These are phyloP conservation scores for Tetraodon nigroviridis DNA, from an alignment of 2,113 vertebrate species.

Conservation along the genomic window DNA sequence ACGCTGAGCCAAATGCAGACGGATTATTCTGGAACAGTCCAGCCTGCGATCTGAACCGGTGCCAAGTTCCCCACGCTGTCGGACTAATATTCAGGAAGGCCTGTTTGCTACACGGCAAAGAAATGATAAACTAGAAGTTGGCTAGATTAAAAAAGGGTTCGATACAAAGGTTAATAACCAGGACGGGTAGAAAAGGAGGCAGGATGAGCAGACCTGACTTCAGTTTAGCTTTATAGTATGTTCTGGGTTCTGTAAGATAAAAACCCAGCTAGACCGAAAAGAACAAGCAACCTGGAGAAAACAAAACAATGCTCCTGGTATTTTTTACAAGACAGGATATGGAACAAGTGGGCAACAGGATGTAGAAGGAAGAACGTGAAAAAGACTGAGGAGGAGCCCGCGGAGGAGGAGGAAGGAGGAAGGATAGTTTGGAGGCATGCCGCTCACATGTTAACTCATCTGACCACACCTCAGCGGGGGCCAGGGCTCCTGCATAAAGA, in stretches of 20 bases:
- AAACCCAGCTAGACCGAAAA: not conserved
- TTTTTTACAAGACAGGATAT: constrained; percentile 25
- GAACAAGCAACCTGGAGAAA: not conserved
- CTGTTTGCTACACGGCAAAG: too few species aligned
- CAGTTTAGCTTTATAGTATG: constrained; percentile 55
- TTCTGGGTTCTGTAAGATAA: constrained; percentile 24
- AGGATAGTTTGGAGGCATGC: too few species aligned
- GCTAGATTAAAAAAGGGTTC: too few species aligned
- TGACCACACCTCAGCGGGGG: constrained; percentile 10
- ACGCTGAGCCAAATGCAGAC: constrained; percentile 53
- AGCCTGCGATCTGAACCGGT: constrained; percentile 18
- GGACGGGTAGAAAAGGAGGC: constrained; percentile 1
- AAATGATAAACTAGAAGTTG: not conserved
- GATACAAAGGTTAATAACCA: not conserved
- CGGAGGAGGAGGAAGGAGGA: too few species aligned
- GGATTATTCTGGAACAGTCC: constrained; percentile 45
- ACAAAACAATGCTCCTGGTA: not conserved
- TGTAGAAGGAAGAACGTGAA: constrained; percentile 46
- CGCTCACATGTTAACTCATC: constrained; percentile 3
- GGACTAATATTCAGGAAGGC: constrained; percentile 14
- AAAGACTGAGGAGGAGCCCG: constrained; percentile 21
- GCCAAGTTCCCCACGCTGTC: constrained; percentile 38
- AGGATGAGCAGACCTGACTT: constrained; percentile 11
- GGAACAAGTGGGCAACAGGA: constrained; percentile 34
- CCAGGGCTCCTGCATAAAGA: too few species aligned